Percentiles rank a stretch among this genome's conserved stretches.
phyloP scores from a whole-genome alignment of 2,113 vertebrate species.

The Cyanoramphus novaezelandiae region DNA sequence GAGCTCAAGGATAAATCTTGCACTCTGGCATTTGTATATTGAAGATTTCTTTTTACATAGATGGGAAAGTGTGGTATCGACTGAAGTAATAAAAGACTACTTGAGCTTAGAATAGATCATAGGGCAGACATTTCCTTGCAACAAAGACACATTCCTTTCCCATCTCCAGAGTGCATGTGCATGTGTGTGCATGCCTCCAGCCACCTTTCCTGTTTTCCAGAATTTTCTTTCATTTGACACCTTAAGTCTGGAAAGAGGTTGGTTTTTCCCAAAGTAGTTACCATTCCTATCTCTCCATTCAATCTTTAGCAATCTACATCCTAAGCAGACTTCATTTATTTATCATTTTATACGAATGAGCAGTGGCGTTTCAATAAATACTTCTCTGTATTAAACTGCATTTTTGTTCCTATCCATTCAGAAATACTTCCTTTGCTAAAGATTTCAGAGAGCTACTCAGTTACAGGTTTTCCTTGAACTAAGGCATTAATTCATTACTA shows the following conservation, averaged over 20 bases:
- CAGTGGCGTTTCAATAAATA: neutral
- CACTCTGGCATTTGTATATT: neutral
- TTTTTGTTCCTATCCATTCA: neutral
- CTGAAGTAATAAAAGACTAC: constrained; percentile 23
- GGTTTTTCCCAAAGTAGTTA: neutral
- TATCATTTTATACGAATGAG: neutral
- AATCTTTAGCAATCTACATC: neutral
- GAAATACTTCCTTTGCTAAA: neutral
- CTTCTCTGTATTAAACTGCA: neutral
- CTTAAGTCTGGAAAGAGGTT: neutral
- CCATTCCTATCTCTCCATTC: neutral
- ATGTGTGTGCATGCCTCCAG: neutral
- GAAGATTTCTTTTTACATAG: neutral
- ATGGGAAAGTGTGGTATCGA: neutral
- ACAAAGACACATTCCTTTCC: neutral
- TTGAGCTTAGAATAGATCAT: neutral
- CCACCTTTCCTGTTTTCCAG: neutral
- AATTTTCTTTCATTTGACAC: neutral
- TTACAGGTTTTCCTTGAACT: neutral
- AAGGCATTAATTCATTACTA: neutral
- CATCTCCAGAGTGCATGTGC: neutral
- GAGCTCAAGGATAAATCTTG: constrained; percentile 5
- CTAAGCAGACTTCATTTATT: neutral
- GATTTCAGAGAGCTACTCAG: neutral
- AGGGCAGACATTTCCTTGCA: neutral